phyloP scores from a whole-genome alignment of 2,113 vertebrate species.

The Oncorhynchus clarkii region DNA sequence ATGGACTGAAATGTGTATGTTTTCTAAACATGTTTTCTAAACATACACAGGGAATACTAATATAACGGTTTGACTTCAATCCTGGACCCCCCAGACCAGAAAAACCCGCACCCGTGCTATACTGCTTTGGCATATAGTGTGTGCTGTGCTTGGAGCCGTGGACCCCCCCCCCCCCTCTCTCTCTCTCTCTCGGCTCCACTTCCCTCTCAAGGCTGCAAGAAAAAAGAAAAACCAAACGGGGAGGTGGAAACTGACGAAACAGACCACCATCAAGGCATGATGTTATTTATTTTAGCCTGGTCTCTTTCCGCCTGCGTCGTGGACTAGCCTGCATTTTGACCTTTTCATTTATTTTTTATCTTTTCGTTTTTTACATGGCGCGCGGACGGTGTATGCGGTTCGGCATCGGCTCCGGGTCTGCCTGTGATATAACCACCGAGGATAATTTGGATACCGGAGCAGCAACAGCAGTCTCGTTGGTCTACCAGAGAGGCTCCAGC shows the following conservation, averaged over 20 bases:
- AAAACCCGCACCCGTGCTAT: not conserved
- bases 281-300: conserved; percentile 28
- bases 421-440: conserved; percentile 79
- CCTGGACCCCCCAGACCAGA: not conserved
- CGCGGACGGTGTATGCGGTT: conserved; percentile 76
- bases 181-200: conserved; percentile 38
- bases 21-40: not conserved
- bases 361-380: conserved; percentile 58
- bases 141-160: conserved; percentile 6
- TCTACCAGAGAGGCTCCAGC: conserved; percentile 19
- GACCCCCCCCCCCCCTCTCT: not conserved
- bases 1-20: not conserved
- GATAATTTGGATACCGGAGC: conserved; percentile 71
- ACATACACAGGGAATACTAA: not conserved
- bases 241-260: not conserved
- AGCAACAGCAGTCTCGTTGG: conserved; percentile 40
- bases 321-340: conserved; percentile 17
- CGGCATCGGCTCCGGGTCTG: conserved; percentile 72
- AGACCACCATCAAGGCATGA: conserved; percentile 45
- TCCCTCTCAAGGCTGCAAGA: conserved; percentile 65
- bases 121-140: not conserved
- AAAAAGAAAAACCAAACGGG: conserved; percentile 53
- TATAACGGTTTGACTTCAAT: not conserved
- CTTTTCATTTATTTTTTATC: conserved; percentile 16
- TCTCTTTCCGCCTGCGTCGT: conserved; percentile 20